Evolutionary conservation across 1,140 invertebrate genomes (phyloP).

Genomic region (Panulirus ornatus): DNA sequence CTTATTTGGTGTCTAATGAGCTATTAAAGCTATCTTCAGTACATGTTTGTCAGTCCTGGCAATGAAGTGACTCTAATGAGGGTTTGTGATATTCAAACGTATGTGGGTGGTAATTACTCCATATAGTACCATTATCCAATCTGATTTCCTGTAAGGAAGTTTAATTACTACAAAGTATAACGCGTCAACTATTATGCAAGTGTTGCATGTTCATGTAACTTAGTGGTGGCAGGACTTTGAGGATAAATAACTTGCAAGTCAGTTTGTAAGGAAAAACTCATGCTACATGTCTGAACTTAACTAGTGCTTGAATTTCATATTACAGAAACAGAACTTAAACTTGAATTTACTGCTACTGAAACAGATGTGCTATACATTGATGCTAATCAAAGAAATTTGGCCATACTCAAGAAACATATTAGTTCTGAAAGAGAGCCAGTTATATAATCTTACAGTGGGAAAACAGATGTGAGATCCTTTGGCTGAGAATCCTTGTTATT

Average conservation of each 20-base stretch:
- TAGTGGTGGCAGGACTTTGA: neutral
- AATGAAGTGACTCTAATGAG: neutral
- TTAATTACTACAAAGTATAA: neutral
- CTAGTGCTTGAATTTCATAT: neutral
- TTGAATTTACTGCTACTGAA: too few relatives aligned
- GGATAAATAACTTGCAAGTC: neutral
- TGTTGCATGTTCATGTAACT: neutral
- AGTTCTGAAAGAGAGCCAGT: neutral
- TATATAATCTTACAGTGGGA: neutral
- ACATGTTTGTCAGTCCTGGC: neutral
- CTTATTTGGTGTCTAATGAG: neutral
- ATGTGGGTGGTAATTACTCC: neutral
- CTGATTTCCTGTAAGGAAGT: neutral
- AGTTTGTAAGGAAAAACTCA: neutral
- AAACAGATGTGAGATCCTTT: neutral
- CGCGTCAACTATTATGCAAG: neutral
- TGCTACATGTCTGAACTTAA: neutral
- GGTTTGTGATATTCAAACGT: neutral
- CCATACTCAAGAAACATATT: neutral
- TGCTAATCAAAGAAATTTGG: neutral
- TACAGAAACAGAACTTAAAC: too few relatives aligned
- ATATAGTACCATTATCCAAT: neutral
- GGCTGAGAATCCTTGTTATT: neutral
- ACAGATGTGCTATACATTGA: neutral
- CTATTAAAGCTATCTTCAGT: neutral